These are phyloP conservation scores for Fratercula arctica DNA, from an alignment of 2,797 vertebrate genomes.

Conservation along the genomic window DNA sequence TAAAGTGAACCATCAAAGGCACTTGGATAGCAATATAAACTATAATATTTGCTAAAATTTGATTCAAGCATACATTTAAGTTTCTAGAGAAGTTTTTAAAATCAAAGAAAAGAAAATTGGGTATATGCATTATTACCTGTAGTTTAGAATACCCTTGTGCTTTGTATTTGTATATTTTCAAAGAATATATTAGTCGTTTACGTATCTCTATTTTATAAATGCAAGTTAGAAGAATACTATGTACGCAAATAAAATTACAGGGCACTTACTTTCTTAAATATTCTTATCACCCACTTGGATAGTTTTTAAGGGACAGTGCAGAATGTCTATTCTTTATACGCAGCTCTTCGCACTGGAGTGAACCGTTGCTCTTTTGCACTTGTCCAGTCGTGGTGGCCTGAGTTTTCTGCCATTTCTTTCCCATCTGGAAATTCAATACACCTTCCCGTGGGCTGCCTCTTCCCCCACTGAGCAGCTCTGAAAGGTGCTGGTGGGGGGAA, in stretches of 20 bases:
- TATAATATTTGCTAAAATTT: not conserved
- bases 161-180: not conserved
- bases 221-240: not conserved
- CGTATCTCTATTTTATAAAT: not conserved
- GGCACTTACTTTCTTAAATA: not conserved
- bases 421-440: constrained; percentile 67
- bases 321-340: not conserved
- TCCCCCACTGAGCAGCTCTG: constrained; percentile 25
- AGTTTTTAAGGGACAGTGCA: not conserved
- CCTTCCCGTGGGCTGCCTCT: constrained; percentile 14
- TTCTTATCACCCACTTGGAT: not conserved
- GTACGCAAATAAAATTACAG: not conserved
- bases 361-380: constrained; percentile 31
- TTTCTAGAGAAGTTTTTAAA: not conserved
- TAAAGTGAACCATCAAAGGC: not conserved
- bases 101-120: not conserved
- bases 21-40: not conserved
- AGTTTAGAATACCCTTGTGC: not conserved
- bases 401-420: constrained; percentile 38
- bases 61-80: not conserved
- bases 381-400: not conserved
- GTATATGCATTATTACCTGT: not conserved
- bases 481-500: constrained; percentile 40
- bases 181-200: not conserved
- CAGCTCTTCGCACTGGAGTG: not conserved